A percentile compares a stretch with the other conserved stretches of the same genome.
phyloP scores from a whole-genome alignment of 2,113 vertebrate genomes.

The Parotia lawesii region DNA sequence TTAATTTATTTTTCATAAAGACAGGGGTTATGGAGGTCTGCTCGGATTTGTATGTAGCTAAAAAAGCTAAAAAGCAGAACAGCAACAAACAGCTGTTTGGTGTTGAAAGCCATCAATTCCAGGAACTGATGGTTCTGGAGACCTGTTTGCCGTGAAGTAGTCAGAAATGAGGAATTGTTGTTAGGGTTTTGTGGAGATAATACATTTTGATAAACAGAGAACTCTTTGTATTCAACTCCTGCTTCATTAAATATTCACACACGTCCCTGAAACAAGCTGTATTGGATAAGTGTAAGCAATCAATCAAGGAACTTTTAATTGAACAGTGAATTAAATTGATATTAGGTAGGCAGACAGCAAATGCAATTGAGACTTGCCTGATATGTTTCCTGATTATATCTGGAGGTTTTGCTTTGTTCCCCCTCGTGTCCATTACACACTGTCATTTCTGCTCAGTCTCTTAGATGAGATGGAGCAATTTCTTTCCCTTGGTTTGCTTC shows the following conservation, averaged over 20 bases:
- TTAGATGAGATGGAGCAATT: background rate
- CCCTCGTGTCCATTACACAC: background rate
- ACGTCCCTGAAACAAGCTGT: background rate
- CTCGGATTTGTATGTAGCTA: background rate
- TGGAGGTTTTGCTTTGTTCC: background rate
- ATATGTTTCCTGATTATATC: background rate
- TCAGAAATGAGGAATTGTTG: background rate
- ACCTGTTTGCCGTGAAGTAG: background rate
- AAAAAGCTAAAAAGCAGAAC: background rate
- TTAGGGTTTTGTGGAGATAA: background rate
- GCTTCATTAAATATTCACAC: background rate
- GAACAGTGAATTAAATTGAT: slow-evolving; percentile 10
- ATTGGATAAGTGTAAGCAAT: background rate
- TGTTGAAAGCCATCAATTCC: background rate
- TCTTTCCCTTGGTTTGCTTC: background rate
- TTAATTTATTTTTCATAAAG: background rate
- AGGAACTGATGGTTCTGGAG: background rate
- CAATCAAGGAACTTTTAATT: background rate
- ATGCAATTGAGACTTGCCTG: background rate
- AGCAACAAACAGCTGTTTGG: background rate
- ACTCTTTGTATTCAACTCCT: background rate
- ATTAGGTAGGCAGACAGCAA: background rate
- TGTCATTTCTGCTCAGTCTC: background rate
- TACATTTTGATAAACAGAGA: background rate
- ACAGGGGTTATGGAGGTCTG: background rate